These are phyloP conservation scores for Amblyopsis hoosieri DNA, from an alignment of 2,797 vertebrate species.

Conservation along the genomic window DNA sequence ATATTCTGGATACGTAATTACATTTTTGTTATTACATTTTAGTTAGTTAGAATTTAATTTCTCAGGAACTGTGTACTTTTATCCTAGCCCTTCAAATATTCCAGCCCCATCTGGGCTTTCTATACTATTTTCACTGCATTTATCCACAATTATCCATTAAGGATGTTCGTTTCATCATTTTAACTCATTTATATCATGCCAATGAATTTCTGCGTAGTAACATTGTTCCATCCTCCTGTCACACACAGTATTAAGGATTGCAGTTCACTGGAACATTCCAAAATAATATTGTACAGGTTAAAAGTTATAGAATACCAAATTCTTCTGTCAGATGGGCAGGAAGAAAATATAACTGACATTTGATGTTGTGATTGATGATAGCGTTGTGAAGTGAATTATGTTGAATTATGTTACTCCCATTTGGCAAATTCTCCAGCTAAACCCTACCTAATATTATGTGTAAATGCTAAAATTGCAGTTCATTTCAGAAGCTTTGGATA, in stretches of 20 bases:
- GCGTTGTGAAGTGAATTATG: conserved; percentile 36
- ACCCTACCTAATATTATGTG: conserved; percentile 33
- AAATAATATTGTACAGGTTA: conserved; percentile 47
- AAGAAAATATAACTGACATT: conserved; percentile 47
- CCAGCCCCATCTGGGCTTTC: conserved; percentile 15
- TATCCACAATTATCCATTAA: conserved; percentile 9
- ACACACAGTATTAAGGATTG: conserved; percentile 48
- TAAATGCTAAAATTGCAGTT: conserved; percentile 59
- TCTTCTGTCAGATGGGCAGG: conserved; percentile 16
- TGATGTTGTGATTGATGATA: conserved; percentile 65
- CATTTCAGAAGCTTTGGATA: conserved; percentile 54
- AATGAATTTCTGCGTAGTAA: conserved; percentile 23
- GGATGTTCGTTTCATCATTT: conserved; percentile 28
- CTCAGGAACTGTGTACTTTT: conserved; percentile 54
- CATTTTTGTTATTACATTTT: conserved; percentile 11
- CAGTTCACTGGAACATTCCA: conserved; percentile 65
- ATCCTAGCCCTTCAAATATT: conserved; percentile 1
- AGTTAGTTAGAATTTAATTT: conserved; percentile 32
- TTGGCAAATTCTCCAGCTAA: conserved; percentile 54
- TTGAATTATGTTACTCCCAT: conserved; percentile 51
- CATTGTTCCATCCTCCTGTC: conserved; percentile 31
- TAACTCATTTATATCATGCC: conserved; percentile 6
- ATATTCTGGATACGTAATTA: background rate
- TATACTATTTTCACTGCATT: conserved; percentile 24
- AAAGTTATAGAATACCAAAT: conserved; percentile 54